Evolutionary conservation across 2,888 invertebrate genomes (phyloP).

Genomic region (Diarsia brunnea): DNA sequence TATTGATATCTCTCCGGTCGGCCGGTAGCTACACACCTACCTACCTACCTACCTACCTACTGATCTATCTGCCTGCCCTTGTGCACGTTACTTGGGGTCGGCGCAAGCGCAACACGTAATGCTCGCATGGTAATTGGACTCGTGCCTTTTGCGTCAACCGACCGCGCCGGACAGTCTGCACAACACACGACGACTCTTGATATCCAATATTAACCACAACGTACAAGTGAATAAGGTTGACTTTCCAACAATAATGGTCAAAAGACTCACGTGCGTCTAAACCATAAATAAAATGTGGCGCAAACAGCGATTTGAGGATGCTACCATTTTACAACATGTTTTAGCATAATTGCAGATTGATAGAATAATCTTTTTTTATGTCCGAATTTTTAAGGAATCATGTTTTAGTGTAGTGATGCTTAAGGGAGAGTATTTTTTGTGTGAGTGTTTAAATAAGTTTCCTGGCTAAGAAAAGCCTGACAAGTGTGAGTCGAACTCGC

Average conservation of each 20-base stretch:
- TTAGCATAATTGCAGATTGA: too few species aligned
- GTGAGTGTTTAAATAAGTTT: too few species aligned
- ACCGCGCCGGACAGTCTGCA: slow-evolving; percentile 58
- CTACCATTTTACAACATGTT: slow-evolving; percentile 24
- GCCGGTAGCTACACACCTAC: too few species aligned
- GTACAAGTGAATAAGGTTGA: neutral
- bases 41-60: neutral
- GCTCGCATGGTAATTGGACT: slow-evolving; percentile 70
- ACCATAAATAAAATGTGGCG: slow-evolving; percentile 70
- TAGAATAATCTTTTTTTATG: too few species aligned
- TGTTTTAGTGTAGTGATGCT: too few species aligned
- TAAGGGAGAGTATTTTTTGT: too few species aligned
- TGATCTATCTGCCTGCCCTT: neutral
- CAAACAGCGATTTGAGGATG: slow-evolving; percentile 68
- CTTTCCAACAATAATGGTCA: slow-evolving; percentile 11
- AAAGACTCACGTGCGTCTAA: slow-evolving; percentile 34
- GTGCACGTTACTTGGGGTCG: too few species aligned
- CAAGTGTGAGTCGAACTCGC: too few species aligned
- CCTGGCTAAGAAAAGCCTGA: too few species aligned
- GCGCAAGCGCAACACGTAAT: neutral
- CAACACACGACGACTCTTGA: neutral
- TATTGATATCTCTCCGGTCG: neutral
- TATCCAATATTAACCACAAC: slow-evolving; percentile 16
- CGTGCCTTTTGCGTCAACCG: slow-evolving; percentile 69
- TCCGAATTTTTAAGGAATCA: too few species aligned